Percentiles rank a stretch among this genome's conserved stretches.
Conservation (phyloP, 1,140 invertebrate species). For the Drosophila kanapiae region DNA sequence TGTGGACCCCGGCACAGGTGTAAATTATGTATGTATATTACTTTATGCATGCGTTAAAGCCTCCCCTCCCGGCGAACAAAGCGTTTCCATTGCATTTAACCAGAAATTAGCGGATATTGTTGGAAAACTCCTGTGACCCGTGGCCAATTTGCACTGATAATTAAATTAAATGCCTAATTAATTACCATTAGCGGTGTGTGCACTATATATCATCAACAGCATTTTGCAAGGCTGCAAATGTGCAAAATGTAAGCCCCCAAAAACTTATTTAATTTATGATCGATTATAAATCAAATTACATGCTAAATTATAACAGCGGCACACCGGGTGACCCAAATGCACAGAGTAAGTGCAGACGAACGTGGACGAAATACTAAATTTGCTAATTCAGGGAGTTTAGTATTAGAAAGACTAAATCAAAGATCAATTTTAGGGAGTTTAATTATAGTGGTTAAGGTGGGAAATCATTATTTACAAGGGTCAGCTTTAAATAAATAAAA, state of each 20-base stretch:
- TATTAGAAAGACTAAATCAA: not conserved
- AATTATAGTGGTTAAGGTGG: not conserved
- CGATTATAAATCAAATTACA: slow-evolving; percentile 43
- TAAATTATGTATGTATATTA: slow-evolving; percentile 74
- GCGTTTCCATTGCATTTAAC: slow-evolving; percentile 62
- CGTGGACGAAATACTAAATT: not conserved
- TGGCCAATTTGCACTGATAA: slow-evolving; percentile 53
- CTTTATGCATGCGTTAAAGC: slow-evolving; percentile 56
- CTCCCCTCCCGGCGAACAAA: slow-evolving; percentile 3
- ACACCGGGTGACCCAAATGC: slow-evolving; percentile 13
- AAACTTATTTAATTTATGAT: slow-evolving; percentile 49
- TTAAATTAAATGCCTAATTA: slow-evolving; percentile 77
- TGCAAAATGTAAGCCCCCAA: slow-evolving; percentile 40
- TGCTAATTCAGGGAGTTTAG: not conserved
- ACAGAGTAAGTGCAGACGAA: not conserved
- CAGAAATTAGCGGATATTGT: slow-evolving; percentile 63
- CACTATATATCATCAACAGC: not conserved
- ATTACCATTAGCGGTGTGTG: slow-evolving; percentile 41
- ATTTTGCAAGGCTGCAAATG: slow-evolving; percentile 28
- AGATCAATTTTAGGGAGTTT: not conserved
- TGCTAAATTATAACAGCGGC: slow-evolving; percentile 28
- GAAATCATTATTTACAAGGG: not conserved
- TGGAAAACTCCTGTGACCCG: slow-evolving; percentile 39
- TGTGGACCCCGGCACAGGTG: slow-evolving; percentile 49
- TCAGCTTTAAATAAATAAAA: not conserved